phyloP scores from a whole-genome alignment of 1,140 invertebrate species.

The Bombus haemorrhoidalis region DNA sequence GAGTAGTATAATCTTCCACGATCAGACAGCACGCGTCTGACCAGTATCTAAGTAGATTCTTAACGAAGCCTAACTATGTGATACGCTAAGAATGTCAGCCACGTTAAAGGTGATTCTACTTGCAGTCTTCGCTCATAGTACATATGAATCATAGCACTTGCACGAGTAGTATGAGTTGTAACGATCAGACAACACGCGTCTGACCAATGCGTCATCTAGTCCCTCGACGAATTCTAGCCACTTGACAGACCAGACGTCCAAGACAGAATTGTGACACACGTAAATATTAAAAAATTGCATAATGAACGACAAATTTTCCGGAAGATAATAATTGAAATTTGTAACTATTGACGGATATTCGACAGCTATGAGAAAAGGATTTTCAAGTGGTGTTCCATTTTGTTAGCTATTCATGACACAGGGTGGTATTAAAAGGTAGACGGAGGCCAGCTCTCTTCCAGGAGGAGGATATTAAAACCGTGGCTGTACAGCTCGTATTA shows the following conservation, averaged over 20 bases:
- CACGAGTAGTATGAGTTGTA: background rate
- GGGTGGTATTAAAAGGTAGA: background rate
- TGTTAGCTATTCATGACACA: background rate
- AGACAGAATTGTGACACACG: fast-evolving
- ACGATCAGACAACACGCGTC: background rate
- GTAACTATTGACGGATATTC: background rate
- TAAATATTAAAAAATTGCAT: background rate
- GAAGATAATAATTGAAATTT: background rate
- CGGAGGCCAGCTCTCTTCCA: background rate
- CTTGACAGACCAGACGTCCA: background rate
- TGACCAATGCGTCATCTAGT: background rate
- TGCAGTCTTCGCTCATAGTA: no score
- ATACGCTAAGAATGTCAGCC: no score
- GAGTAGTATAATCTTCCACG: no score
- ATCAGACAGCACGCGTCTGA: no score
- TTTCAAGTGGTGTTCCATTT: background rate
- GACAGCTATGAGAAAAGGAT: background rate
- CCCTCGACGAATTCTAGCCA: background rate
- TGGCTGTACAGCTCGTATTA: slow-evolving; percentile 13
- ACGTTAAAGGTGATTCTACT: no score
- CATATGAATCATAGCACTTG: no score
- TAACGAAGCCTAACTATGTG: no score
- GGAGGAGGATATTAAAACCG: slow-evolving; percentile 17
- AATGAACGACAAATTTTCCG: background rate
- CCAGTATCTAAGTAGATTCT: no score